Evolutionary conservation across 2,888 invertebrate species (phyloP).

Genomic region (Mantis religiosa): DNA sequence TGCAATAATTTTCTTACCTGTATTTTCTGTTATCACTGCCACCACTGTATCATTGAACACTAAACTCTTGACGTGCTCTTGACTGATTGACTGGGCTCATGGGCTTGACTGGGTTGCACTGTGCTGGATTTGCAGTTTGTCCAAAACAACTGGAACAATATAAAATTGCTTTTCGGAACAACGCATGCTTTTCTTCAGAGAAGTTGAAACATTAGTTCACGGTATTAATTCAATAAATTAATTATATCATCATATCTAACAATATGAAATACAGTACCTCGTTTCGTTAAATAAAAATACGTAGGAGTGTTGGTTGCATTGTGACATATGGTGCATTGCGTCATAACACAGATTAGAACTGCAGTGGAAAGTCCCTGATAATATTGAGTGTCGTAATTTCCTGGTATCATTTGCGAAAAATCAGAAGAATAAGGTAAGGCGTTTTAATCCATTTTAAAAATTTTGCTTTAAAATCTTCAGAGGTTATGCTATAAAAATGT

Average conservation of each 20-base stretch:
- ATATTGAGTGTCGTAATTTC: background rate
- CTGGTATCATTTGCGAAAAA: background rate
- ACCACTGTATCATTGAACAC: too few relatives aligned
- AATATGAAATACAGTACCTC: background rate
- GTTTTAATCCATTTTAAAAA: background rate
- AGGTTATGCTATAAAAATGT: background rate
- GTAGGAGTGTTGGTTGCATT: background rate
- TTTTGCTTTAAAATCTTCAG: background rate
- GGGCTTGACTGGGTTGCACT: too few relatives aligned
- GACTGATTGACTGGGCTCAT: too few relatives aligned
- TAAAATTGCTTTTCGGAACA: background rate
- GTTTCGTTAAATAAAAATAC: background rate
- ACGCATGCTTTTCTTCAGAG: background rate
- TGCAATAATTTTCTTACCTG: background rate
- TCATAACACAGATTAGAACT: background rate
- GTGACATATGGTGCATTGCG: slow-evolving; percentile 4
- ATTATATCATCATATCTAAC: background rate
- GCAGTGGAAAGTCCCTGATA: background rate
- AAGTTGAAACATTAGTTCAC: background rate
- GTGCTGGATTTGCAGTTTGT: background rate
- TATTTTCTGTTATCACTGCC: too few relatives aligned
- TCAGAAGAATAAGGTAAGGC: background rate
- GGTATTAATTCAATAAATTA: background rate
- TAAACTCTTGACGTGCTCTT: too few relatives aligned
- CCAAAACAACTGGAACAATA: background rate